Base-by-base conservation (phyloP, 2,888 invertebrate species). In the Drosophila pullipes region DNA sequence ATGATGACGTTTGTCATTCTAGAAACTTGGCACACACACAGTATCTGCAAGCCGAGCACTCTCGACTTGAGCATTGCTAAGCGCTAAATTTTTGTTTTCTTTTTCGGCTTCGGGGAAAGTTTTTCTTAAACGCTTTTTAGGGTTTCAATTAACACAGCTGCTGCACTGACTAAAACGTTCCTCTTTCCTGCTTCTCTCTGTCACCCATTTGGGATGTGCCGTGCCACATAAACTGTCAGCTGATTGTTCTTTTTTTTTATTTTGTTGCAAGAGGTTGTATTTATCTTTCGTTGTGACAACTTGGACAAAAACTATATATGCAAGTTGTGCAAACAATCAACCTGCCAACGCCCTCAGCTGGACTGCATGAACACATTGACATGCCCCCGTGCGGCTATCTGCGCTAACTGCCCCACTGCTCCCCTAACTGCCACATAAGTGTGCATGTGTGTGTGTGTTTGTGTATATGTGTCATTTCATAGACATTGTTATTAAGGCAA, bases 271-370 rank as follows among this genome's bases (percentile, higher is more conserved):
- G 13, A 30, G 39, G 39, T 39, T n/a, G 70, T 83, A 78, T 85
- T 88, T 85, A 82, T 85, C 89, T 85, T 83, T 76, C 78, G 74
- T 80, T 85, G 76, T 82, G 80, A 82, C 83, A 88, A 83, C 69
- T 77, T 68, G 68, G 47, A 71, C 60, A 71, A 71, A 54, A 79
- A 68, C 59, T 67, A 13, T 39, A 28, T 55, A 75, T 74, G 79
- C 83, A 85, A 85, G 84, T 85, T 88, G 84, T 83, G 76, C 74
- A 80, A 74, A 85, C 86, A 85, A 78, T 82, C 82, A 86, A 82
- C 70, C 89, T 83, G 82, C 80, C 86, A 83, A 86, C 89, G 81
- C 89, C 89, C 80, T 53, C 33, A 59, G 53, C 63, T 64, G 50
- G 60, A 53, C 84, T 66, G 62, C 54, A 37, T 67, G 18, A 55